Evolutionary conservation across 2,888 invertebrate genomes (phyloP).

Genomic region (Tiliacea citrago): DNA sequence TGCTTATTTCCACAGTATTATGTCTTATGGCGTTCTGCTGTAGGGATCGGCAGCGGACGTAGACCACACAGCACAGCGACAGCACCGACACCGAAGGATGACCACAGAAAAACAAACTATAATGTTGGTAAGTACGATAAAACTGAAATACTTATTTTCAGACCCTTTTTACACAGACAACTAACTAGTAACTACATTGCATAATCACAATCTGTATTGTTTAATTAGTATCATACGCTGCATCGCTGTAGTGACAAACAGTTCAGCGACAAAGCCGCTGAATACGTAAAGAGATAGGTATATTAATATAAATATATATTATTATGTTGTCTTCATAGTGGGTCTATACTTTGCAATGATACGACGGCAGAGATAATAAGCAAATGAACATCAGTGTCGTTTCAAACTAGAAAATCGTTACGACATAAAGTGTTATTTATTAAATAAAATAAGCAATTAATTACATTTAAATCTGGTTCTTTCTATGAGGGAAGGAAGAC

Average conservation of each 20-base stretch:
- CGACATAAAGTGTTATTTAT: too few species aligned
- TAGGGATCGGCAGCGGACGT: too few species aligned
- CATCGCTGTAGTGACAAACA: neutral
- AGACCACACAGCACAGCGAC: too few species aligned
- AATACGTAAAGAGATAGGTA: neutral
- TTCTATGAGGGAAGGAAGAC: too few species aligned
- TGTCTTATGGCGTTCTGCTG: too few species aligned
- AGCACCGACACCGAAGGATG: neutral
- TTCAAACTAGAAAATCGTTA: too few species aligned
- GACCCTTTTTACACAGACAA: neutral
- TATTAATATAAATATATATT: too few species aligned
- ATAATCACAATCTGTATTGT: constrained; percentile 1
- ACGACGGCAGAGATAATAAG: neutral
- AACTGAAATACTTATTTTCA: neutral
- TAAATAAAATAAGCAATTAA: too few species aligned
- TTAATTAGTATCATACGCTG: neutral
- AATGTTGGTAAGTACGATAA: neutral
- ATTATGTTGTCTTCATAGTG: neutral
- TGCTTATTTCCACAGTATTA: too few species aligned
- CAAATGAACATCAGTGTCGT: neutral
- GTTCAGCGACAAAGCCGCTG: neutral
- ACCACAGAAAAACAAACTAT: neutral
- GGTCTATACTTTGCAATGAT: neutral
- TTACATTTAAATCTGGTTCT: too few species aligned
- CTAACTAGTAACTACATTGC: neutral